Evolutionary conservation across 1,140 invertebrate genomes (phyloP).

Genomic region (Megalonaias nervosa): DNA sequence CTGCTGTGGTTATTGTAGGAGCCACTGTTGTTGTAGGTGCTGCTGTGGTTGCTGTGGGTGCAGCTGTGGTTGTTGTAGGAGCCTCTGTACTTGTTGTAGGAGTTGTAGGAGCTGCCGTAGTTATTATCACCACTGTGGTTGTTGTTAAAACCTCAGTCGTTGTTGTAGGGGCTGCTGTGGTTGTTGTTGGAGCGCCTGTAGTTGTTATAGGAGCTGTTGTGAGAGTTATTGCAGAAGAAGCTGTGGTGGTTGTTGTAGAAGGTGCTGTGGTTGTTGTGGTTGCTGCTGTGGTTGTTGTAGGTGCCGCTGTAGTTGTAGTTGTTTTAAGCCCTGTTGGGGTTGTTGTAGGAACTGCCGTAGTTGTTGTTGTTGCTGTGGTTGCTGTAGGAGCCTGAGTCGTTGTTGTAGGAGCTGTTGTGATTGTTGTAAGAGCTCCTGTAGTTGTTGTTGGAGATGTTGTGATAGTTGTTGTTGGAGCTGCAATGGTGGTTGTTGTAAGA

Average conservation of each 20-base stretch:
- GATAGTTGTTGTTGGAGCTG: not conserved
- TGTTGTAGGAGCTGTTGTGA: not conserved
- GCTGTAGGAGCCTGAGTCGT: not conserved
- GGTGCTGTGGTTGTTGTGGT: too few species aligned
- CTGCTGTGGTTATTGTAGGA: slow-evolving; percentile 1
- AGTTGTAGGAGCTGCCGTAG: not conserved
- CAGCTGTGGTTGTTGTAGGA: not conserved
- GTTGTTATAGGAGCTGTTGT: too few species aligned
- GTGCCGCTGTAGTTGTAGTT: not conserved
- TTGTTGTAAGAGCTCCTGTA: not conserved
- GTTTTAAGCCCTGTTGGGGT: not conserved
- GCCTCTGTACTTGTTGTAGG: not conserved
- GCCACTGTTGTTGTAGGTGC: slow-evolving; percentile 9
- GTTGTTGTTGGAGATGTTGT: not conserved
- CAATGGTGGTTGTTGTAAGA: not conserved
- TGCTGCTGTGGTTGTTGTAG: too few species aligned
- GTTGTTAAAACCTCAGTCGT: not conserved
- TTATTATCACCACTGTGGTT: not conserved
- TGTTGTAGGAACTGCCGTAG: not conserved
- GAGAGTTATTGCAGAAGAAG: too few species aligned
- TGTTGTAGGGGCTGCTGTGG: too few species aligned
- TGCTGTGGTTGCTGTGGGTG: not conserved
- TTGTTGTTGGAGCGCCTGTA: too few species aligned
- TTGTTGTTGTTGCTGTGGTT: not conserved
- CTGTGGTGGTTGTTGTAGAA: too few species aligned